Evolutionary conservation across 2,113 vertebrate species (phyloP), one percentile per base, ranked within the genome.

Genomic region (Phaethon lepturus): DNA sequence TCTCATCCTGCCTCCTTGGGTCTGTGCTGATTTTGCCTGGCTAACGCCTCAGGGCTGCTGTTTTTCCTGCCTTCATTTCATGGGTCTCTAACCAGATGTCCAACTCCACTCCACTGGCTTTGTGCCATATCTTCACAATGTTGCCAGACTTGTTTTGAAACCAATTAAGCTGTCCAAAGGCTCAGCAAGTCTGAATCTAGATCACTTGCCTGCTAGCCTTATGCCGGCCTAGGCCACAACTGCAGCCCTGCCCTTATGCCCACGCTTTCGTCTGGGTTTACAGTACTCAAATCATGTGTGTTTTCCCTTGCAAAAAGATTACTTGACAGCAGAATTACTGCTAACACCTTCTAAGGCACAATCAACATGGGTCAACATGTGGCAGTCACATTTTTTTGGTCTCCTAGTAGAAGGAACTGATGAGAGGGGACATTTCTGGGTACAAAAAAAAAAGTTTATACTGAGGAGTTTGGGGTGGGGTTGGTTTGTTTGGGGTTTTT

Each of bases 81-180:
- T 2, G 31, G 73, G 53, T 77, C 87, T 83, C 82, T 59, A 93
- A 88, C 72, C 96, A 96, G 92, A 92, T 86, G 85, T 90, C 94
- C 94, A 86, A 63, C 62, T 83, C 86, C 60, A 38, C 63, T 86
- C 84, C 50, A 0, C 60, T 88, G 82, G 92, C 88, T 67, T 77
- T 44, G n/a, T 74, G 94, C 79, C 79, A 13, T 5, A 79, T 47
- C 90, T 91, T 88, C 75, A 28, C 49, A 35, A 62, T 0, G 2
- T 40, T 62, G 62, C 71, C 82, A 93, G 90, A 47, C 71, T 94
- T 73, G 42, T 86, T 88, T 74, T 55, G 59, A 96, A 90, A 92
- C 42, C 72, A 80, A 45, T 63, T 50, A 83, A 82, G 59, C 78
- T 22, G 40, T 28, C 90, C 50, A 40, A 82, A 94, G 82, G 55